Base-by-base conservation (phyloP, 2,797 vertebrate genomes). In the Catharus ustulatus region DNA sequence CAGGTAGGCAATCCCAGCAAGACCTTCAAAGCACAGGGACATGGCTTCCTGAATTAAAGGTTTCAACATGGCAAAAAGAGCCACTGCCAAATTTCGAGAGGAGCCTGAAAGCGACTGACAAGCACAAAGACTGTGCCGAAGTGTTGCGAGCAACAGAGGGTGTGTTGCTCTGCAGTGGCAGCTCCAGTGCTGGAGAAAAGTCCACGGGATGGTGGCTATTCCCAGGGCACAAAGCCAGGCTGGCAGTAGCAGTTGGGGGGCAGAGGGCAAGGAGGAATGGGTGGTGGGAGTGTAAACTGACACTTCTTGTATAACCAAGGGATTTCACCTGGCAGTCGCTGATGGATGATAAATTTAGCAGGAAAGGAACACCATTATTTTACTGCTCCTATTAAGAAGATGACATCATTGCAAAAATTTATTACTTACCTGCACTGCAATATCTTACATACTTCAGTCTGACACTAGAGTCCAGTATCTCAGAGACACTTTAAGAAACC, bases 401-500 rank as follows among this genome's bases (percentile, higher is more conserved):
- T 52, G 51, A 46, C 66, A 93, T 73, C 49, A 6, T 18, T 61
- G 52, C 66, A 67, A 82, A 72, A 38, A 43, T 61, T 90, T 84
- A 43, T 79, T 90, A 80, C 74, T 85, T 82, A 80, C 61, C 57
- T 59, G 34, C 1, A 1, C 64, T 64, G 61, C 61, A 54, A 69
- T 49, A 36, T 30, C 15, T 42, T 92, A 57, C 57, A 23, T 29
- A 79, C 16, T 79, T 72, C 1, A 62, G 29, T 55, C 62, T 45
- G 54, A 80, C 36, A 36, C 58, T 69, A 58, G 29, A 72, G 54
- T 51, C 58, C 55, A 36, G 40, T 49, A 48, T 40, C 40, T 74
- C 61, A 66, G 57, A 81, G 68, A 46, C 40, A 75, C 32, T 42
- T 91, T 74, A 67, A 90, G 55, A 87, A 95, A 74, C 20, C 46